phyloP scores from a whole-genome alignment of 2,113 vertebrate species.

The Phylloscopus trochilus region DNA sequence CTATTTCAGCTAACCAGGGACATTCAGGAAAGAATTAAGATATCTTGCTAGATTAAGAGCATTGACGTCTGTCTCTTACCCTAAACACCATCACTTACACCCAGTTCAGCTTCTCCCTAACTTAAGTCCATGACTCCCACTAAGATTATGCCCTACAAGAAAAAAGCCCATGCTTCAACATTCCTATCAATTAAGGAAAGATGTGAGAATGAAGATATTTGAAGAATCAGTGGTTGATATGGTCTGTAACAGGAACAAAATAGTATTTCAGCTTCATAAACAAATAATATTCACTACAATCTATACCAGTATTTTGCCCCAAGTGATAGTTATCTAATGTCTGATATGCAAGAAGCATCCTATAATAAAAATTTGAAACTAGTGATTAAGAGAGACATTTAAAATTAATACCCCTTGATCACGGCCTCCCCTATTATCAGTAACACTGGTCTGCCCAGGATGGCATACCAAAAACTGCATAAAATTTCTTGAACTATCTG shows the following conservation, averaged over 20 bases:
- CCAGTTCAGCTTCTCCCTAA: not conserved
- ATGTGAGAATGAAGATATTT: not conserved
- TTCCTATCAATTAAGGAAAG: not conserved
- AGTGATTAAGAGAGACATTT: conserved; percentile 4
- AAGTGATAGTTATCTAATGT: not conserved
- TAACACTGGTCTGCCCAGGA: not conserved
- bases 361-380: not conserved
- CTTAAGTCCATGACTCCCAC: not conserved
- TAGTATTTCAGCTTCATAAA: not conserved
- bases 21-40: not conserved
- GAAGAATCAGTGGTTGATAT: not conserved
- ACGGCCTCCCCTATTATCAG: not conserved
- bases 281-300: not conserved
- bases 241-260: not conserved
- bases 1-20: not conserved
- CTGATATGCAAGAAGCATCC: conserved; percentile 5
- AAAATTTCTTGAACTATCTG: not conserved
- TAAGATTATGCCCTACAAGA: not conserved
- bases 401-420: not conserved
- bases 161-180: not conserved
- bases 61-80: not conserved
- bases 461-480: not conserved
- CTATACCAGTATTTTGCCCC: not conserved
- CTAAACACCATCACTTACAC: not conserved
- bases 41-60: not conserved